Evolutionary conservation across 2,113 vertebrate genomes (phyloP).

Genomic region (Heterotilapia buettikoferi): DNA sequence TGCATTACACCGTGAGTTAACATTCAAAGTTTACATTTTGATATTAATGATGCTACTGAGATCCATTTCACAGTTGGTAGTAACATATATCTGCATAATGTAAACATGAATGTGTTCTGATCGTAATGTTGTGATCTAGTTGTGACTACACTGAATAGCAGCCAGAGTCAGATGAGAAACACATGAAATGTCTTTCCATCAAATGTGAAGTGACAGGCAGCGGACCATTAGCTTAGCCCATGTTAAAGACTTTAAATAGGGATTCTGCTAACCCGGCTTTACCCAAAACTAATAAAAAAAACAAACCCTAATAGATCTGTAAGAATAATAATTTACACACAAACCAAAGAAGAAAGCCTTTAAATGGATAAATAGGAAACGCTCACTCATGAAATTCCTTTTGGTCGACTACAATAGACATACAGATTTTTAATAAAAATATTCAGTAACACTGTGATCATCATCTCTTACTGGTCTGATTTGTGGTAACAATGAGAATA

Average conservation of each 20-base stretch:
- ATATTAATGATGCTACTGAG: background rate
- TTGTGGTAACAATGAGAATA: background rate
- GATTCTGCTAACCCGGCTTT: background rate
- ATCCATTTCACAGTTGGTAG: background rate
- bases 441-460: background rate
- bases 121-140: background rate
- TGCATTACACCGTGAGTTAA: background rate
- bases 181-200: background rate
- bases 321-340: background rate
- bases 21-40: background rate
- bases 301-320: background rate
- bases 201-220: background rate
- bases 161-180: background rate
- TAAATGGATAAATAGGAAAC: background rate
- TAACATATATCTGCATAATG: background rate
- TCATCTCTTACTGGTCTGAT: background rate
- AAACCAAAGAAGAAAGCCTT: background rate
- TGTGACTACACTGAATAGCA: background rate
- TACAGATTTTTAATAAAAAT: background rate
- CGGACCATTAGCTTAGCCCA: background rate
- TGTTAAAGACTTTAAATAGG: fast-evolving
- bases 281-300: background rate
- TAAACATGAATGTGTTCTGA: background rate
- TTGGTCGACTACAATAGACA: background rate
- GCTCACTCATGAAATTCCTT: background rate